Conservation (phyloP, 1,140 invertebrate genomes). For the Heliconius hewitsoni region DNA sequence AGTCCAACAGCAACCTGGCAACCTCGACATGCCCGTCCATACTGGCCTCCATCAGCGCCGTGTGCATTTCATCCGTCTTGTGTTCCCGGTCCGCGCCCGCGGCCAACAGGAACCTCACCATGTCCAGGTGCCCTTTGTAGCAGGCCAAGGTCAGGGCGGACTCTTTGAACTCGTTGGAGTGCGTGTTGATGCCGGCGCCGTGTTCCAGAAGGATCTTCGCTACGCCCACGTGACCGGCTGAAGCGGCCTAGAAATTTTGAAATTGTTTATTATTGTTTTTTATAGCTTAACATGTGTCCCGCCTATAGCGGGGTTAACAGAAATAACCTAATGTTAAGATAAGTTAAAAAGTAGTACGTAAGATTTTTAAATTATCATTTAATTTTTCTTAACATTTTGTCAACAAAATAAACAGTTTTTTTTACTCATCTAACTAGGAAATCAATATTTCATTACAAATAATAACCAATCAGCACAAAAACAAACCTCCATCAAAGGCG, state of each 20-base stretch:
- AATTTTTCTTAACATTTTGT: no score
- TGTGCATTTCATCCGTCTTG: constrained; percentile 99
- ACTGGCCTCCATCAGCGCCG: constrained; percentile 99
- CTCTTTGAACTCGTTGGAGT: constrained; percentile 99
- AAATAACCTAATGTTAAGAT: no score
- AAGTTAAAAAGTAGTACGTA: no score
- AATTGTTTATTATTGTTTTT: background rate
- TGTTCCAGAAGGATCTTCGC: constrained; percentile 95
- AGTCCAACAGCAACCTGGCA: constrained; percentile 94
- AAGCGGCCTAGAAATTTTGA: constrained; percentile 86
- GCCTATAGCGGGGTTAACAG: no score
- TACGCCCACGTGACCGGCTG: constrained; percentile 96
- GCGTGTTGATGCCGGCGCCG: constrained; percentile 98
- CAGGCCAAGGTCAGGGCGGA: constrained; percentile 97
- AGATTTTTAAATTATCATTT: no score
- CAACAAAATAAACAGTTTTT: no score
- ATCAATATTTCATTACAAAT: no score
- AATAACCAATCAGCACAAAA: no score
- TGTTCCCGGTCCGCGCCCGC: constrained; percentile 98
- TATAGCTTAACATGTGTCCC: no score
- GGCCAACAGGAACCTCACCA: constrained; percentile 97
- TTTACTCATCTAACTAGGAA: no score
- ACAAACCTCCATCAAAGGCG: constrained; percentile 95
- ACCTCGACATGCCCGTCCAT: constrained; percentile 99
- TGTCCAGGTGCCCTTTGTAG: constrained; percentile 98